Base-by-base conservation (phyloP, 2,797 vertebrate genomes). In the Orestias chungarensis region DNA sequence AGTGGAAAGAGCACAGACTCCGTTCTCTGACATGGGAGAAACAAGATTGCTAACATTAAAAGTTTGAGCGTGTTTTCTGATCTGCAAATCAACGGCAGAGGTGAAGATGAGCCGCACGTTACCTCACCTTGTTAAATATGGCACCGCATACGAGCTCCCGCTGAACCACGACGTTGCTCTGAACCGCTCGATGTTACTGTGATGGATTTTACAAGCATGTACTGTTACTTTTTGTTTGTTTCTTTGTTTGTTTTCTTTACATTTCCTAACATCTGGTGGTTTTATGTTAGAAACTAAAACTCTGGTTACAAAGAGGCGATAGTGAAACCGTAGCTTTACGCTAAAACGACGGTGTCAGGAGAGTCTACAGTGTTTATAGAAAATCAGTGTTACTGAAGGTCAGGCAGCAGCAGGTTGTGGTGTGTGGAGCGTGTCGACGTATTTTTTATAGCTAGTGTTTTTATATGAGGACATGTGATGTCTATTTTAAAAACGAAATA, bases 201-300 rank as follows among this genome's bases (percentile, higher is more conserved):
- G 74, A 77, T 33, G 73, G 86, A 78, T 85, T 87, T 86, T 83
- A 76, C 70, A 86, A 82, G 91, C 93, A 92, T 91, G 91, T 82
- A 84, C 80, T 79, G 81, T 90, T 82, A 72, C 74, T 40, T 83
- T 90, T 86, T 80, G 86, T 17, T 82, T 89, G 83, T 81, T 86
- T 8, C 20, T 46, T 1, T 46, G 20, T 38, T 62, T 52, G 2
- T 52, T 52, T 50, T 20, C 15, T 47, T 18, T 33, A 54, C 33
- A 64, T 82, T 76, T 73, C 54, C 68, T 81, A 72, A 82, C 66
- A 70, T 85, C 70, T 85, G 80, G 64, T 85, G 80, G 64, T 78
- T 83, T 83, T 67, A 31, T 73, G 57, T 83, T 68, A 57, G 52
- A 69, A 68, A 18, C 35, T 70, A 54, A 69, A 43, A 33, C n/a